These are phyloP conservation scores for Ectemnius continuus DNA, from an alignment of 2,888 invertebrate species.

Conservation along the genomic window DNA sequence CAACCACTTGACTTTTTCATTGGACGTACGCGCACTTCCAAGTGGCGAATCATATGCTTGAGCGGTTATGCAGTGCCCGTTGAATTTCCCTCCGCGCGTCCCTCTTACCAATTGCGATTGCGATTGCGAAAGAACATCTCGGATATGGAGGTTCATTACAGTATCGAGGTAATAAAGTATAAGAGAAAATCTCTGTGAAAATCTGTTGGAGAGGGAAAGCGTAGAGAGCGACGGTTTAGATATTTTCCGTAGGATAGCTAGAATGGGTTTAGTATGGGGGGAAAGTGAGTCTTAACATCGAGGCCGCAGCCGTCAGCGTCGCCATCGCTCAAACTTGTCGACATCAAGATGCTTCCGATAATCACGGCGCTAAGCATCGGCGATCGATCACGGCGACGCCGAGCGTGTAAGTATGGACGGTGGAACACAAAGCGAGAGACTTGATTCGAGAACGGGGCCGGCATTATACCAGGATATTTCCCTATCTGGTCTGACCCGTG, in stretches of 20 bases:
- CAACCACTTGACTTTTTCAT: no score
- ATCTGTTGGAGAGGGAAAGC: background rate
- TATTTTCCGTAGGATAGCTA: slow-evolving; percentile 17
- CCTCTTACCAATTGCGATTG: no score
- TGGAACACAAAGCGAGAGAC: background rate
- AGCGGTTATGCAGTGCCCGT: no score
- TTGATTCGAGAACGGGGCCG: background rate
- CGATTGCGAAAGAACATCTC: no score
- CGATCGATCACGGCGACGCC: slow-evolving; percentile 51
- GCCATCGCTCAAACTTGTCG: slow-evolving; percentile 51
- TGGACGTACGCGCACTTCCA: no score
- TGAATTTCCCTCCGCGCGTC: no score
- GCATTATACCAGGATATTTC: slow-evolving; percentile 38
- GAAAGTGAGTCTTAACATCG: slow-evolving; percentile 35
- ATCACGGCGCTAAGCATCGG: slow-evolving; percentile 48
- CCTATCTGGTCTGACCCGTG: slow-evolving; percentile 44
- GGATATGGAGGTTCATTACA: no score
- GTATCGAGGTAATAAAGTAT: no score
- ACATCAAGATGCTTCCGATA: slow-evolving; percentile 52
- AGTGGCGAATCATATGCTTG: no score
- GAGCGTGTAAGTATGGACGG: slow-evolving; percentile 23
- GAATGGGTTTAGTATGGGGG: slow-evolving; percentile 24
- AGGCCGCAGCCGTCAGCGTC: slow-evolving; percentile 3
- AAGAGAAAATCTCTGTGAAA: background rate
- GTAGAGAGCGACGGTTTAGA: slow-evolving; percentile 5